Conservation (phyloP, 2,797 vertebrate species). For the Picus viridis region DNA sequence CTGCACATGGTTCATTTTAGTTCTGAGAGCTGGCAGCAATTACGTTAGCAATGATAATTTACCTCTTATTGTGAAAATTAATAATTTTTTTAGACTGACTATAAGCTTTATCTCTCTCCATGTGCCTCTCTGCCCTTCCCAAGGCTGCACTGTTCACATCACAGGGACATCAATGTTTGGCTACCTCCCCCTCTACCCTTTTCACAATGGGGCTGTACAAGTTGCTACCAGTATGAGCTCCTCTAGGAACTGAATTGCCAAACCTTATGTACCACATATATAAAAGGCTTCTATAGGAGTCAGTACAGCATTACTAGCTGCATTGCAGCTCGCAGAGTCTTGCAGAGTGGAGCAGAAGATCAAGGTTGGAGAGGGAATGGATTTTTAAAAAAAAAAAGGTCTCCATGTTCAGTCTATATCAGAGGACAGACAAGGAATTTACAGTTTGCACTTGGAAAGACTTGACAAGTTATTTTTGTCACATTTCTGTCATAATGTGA, state of each 20-base stretch:
- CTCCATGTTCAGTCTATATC: not conserved
- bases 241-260: not conserved
- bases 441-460: not conserved
- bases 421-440: not conserved
- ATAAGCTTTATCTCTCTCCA: not conserved
- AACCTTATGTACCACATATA: not conserved
- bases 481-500: not conserved
- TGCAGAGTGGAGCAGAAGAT: not conserved
- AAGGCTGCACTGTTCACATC: not conserved
- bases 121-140: not conserved
- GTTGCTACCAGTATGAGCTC: accelerated
- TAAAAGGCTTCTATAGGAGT: not conserved
- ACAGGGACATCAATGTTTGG: not conserved
- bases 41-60: not conserved
- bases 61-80: not conserved
- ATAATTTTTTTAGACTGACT: not conserved
- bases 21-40: not conserved
- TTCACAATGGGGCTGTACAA: accelerated
- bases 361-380: not conserved
- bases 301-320: not conserved
- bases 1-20: not conserved
- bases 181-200: not conserved
- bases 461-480: not conserved
- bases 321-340: not conserved
- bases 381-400: not conserved